phyloP scores from a whole-genome alignment of 1,140 invertebrate species.

The Meteorus sp. region DNA sequence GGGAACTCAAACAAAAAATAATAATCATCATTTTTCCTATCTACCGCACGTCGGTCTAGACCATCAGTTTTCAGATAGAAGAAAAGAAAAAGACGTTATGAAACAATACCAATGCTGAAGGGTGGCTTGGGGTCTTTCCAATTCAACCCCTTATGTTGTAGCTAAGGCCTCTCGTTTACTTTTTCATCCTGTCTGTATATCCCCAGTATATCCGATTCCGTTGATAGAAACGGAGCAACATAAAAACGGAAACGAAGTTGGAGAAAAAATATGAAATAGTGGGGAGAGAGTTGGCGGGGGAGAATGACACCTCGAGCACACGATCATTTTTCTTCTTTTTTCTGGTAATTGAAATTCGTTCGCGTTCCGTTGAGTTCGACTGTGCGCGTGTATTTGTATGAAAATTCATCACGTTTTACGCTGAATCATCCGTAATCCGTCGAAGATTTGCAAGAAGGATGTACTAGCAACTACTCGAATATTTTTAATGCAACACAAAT shows the following conservation, averaged over 20 bases:
- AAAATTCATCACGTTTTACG: not conserved
- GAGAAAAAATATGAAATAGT: slow-evolving; percentile 14
- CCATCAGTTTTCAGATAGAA: slow-evolving; percentile 9
- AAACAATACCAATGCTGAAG: slow-evolving; percentile 7
- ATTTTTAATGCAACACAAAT: no score
- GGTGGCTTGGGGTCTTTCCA: not conserved
- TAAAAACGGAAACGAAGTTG: not conserved
- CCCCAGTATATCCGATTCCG: not conserved
- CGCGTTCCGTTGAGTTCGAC: not conserved
- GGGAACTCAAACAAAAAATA: not conserved
- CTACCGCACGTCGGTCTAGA: not conserved
- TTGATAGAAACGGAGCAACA: no score
- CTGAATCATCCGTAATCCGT: not conserved
- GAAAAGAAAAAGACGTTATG: slow-evolving; percentile 1
- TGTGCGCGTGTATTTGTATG: not conserved
- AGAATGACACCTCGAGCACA: slow-evolving; percentile 17
- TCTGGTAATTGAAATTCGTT: slow-evolving; percentile 5
- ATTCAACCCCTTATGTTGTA: not conserved
- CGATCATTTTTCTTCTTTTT: not conserved
- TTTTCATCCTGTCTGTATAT: not conserved
- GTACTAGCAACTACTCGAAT: no score
- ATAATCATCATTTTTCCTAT: slow-evolving; percentile 8
- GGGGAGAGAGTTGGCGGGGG: not conserved
- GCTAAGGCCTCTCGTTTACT: not conserved
- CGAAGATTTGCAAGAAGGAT: slow-evolving; percentile 10